Percentiles rank a stretch among this genome's conserved stretches.
Conservation (phyloP, 2,113 vertebrate genomes). For the Pseudorasbora parva region DNA sequence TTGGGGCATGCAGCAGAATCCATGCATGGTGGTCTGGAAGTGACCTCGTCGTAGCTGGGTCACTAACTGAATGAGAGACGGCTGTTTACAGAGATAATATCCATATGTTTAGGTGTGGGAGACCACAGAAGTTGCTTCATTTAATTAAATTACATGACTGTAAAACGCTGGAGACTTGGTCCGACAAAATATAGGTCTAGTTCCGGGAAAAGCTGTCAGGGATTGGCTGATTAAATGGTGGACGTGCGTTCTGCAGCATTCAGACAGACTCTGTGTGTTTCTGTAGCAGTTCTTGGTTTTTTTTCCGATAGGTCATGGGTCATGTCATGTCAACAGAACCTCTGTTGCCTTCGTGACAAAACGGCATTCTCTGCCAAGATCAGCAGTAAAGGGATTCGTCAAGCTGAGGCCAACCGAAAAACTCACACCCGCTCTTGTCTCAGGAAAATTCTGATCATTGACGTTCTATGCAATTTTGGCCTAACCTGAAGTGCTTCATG, state of each 20-base stretch:
- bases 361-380: constrained; percentile 16
- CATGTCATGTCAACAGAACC: constrained; percentile 23
- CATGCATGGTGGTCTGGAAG: neutral
- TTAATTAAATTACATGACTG: constrained; percentile 20
- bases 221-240: constrained; percentile 5
- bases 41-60: neutral
- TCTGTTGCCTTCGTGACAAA: constrained; percentile 25
- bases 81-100: constrained; percentile 7
- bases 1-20: neutral
- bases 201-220: constrained; percentile 24
- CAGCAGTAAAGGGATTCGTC: constrained; percentile 4
- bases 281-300: neutral
- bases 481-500: constrained; percentile 1
- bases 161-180: neutral
- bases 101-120: neutral
- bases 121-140: neutral
- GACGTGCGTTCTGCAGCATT: constrained; percentile 35
- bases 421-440: neutral
- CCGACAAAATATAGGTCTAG: neutral
- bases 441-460: neutral
- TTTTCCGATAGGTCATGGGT: neutral
- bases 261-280: constrained; percentile 17
- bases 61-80: neutral
- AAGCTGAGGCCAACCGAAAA: neutral
- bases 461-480: neutral